Base-by-base conservation (phyloP, 2,797 vertebrate genomes). In the Phaenicophaeus curvirostris region DNA sequence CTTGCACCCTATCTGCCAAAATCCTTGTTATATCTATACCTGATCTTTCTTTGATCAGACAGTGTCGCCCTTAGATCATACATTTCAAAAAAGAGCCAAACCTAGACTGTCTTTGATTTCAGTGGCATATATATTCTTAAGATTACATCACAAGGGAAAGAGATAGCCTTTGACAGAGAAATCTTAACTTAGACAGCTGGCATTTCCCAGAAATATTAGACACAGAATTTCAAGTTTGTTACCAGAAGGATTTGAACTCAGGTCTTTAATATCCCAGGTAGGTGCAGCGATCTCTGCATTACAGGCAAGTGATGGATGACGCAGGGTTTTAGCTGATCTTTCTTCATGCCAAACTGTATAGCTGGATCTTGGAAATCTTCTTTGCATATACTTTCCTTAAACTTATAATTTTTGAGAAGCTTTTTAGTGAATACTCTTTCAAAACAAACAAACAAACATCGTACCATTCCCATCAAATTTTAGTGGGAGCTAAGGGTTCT, bases 111-210 rank as follows among this genome's bases (percentile, higher is more conserved):
- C 48, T 90, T 85, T 86, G 33, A 84, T 71, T 95, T 92, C 58
- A 54, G n/a, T 53, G 37, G 9, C 16, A 68, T 50, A 81, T 67
- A 51, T 31, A 25, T 58, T 65, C 31, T 72, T 68, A 54, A 81
- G 28, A 39, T 80, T 76, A 57, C 8, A 41, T 41, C 48, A 57
- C 42, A 62, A 58, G 39, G 37, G 41, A 91, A 77, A 20, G 71
- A 92, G 88, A 92, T 24, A 90, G 41, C 76, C 72, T 77, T 94
- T 89, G 50, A 39, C 82, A 74, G 33, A 87, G 48, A 87, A 91
- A 62, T 57, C 33, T 14, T 85, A 55, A 85, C 25, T 83, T 85
- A 71, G 93, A 61, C 37, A 54, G 33, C 3, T 57, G 15, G 13
- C 13, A 87, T 90, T 90, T 91, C 50, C 62, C 65, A 81, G 83